Evolutionary conservation across 2,888 invertebrate genomes (phyloP).

Genomic region (Ochropleura leucogaster): DNA sequence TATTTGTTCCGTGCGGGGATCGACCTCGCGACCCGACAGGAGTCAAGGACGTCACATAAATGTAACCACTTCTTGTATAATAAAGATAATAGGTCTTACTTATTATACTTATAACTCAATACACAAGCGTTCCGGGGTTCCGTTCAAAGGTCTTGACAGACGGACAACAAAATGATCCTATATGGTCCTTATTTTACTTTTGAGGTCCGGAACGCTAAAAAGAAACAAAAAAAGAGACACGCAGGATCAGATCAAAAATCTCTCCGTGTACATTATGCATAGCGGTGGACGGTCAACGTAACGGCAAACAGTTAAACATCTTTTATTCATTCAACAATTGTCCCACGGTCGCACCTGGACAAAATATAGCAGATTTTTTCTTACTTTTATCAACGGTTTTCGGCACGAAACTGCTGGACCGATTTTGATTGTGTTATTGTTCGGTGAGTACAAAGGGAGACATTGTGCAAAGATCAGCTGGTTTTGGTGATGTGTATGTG

Average conservation of each 20-base stretch:
- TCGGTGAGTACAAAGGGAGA: neutral
- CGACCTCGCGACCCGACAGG: no score
- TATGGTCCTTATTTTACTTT: no score
- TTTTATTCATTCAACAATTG: conserved; percentile 60
- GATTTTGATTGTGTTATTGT: conserved; percentile 35
- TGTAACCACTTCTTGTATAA: no score
- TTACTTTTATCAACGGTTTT: conserved; percentile 13
- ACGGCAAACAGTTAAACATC: conserved; percentile 47
- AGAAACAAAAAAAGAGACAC: neutral
- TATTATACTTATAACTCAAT: no score
- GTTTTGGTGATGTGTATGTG: neutral
- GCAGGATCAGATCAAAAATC: neutral
- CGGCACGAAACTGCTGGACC: conserved; percentile 10
- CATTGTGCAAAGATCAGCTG: conserved; percentile 36
- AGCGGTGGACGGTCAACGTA: neutral
- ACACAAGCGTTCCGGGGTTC: no score
- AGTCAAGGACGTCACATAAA: no score
- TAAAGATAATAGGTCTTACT: no score
- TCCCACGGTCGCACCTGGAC: conserved; percentile 64
- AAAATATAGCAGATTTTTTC: conserved; percentile 43
- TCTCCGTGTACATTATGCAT: neutral
- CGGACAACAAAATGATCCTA: no score
- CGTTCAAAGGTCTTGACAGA: no score
- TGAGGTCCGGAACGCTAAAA: no score
- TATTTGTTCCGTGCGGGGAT: no score